A percentile compares a stretch with the other conserved stretches of the same genome.
Conservation (phyloP, 1,140 invertebrate genomes). For the Dryas iulia region DNA sequence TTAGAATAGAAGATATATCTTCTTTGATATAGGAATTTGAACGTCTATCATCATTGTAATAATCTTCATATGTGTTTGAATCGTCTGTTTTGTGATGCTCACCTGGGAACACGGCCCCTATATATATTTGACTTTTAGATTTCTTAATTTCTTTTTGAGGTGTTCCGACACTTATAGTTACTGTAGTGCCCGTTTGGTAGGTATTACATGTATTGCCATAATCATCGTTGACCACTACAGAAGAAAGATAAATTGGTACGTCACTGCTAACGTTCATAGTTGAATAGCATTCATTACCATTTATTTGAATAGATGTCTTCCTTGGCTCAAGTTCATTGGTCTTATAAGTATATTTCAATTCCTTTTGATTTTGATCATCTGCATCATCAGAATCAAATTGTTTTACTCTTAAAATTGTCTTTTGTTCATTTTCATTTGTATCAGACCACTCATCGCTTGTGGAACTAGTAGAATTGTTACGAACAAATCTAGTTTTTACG, state of each 20-base stretch:
- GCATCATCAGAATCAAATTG: conserved; percentile 76
- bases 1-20: conserved; percentile 81
- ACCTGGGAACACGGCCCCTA: conserved; percentile 64
- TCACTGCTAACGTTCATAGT: conserved; percentile 83
- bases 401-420: conserved; percentile 71
- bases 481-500: conserved; percentile 75
- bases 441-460: conserved; percentile 76
- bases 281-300: conserved; percentile 86
- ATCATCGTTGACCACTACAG: conserved; percentile 83
- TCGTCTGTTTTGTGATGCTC: conserved; percentile 49
- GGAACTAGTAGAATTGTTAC: conserved; percentile 69
- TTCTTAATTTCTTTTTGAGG: conserved; percentile 62
- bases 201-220: conserved; percentile 63
- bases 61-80: conserved; percentile 69
- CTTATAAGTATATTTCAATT: conserved; percentile 43
- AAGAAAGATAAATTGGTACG: conserved; percentile 84
- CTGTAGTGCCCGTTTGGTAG: conserved; percentile 78
- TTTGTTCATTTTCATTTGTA: conserved; percentile 70
- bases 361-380: conserved; percentile 55
- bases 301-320: conserved; percentile 89
- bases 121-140: conserved; percentile 77
- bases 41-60: conserved; percentile 47
- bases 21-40: conserved; percentile 40
- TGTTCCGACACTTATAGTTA: conserved; percentile 80
- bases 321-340: conserved; percentile 73